These are phyloP conservation scores for Peromyscus melanophrys DNA, from an alignment of 2,797 vertebrate species.

Conservation along the genomic window DNA sequence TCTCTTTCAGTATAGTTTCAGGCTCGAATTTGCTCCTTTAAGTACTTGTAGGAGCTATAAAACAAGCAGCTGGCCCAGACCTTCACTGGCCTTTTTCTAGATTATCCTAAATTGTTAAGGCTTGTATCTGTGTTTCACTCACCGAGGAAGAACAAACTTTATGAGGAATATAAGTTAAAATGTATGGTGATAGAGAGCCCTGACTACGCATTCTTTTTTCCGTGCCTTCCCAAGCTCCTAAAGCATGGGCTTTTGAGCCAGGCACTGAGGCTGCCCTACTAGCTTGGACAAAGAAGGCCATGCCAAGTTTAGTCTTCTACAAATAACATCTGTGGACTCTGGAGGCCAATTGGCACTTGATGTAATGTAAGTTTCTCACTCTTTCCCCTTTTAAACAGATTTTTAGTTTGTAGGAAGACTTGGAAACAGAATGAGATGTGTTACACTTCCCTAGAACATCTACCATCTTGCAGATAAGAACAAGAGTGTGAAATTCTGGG, in stretches of 20 bases:
- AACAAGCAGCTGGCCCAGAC: constrained; percentile 22
- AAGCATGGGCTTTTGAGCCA: neutral
- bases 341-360: neutral
- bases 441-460: neutral
- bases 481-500: neutral
- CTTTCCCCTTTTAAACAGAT: neutral
- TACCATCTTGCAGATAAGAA: neutral
- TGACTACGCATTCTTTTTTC: neutral
- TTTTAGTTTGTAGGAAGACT: neutral
- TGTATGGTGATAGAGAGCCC: neutral
- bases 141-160: neutral
- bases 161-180: constrained; percentile 12
- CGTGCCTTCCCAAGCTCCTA: neutral
- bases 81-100: constrained; percentile 21
- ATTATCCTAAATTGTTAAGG: constrained; percentile 1
- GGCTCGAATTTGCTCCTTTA: constrained; percentile 56
- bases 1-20: constrained; percentile 54
- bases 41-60: constrained; percentile 15
- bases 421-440: neutral
- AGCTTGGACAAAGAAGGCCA: neutral
- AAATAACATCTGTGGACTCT: neutral
- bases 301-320: neutral
- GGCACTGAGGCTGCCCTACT: neutral
- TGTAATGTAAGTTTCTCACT: neutral
- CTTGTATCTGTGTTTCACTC: neutral